phyloP scores from a whole-genome alignment of 2,797 vertebrate species.

The Saxicola maurus region DNA sequence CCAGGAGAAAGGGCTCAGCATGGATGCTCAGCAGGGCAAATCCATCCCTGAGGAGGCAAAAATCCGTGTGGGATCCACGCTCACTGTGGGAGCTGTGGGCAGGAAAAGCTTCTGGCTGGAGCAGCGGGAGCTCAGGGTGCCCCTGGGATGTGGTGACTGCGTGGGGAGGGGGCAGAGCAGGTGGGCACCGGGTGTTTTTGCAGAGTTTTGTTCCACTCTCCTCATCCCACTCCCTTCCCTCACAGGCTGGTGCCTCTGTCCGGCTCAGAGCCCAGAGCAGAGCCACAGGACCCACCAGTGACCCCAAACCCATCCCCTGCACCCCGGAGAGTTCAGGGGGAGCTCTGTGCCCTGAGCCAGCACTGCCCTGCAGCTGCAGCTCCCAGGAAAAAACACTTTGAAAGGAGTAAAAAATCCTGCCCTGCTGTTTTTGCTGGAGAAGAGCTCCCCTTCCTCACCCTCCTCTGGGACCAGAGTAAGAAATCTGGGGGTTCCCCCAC shows the following conservation, averaged over 20 bases:
- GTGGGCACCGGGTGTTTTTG: fast-evolving
- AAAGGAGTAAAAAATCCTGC: fast-evolving
- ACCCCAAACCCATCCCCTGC: fast-evolving
- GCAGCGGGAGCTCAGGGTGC: background rate
- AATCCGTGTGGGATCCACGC: fast-evolving
- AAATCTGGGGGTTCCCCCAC: background rate
- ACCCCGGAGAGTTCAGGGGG: fast-evolving
- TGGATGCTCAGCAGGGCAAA: fast-evolving
- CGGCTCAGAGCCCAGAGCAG: fast-evolving
- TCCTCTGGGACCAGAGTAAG: background rate
- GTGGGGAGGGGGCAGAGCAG: background rate
- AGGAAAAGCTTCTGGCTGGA: too few species aligned
- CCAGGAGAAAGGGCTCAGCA: background rate
- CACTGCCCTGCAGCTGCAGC: background rate
- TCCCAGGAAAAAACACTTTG: background rate
- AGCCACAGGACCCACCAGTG: background rate
- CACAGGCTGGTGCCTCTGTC: fast-evolving
- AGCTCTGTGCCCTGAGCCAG: fast-evolving
- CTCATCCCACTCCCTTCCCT: background rate
- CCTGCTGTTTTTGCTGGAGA: fast-evolving
- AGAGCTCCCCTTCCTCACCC: background rate
- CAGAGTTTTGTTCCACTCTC: background rate
- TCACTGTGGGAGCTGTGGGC: fast-evolving
- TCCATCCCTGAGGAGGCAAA: background rate
- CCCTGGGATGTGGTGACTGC: fast-evolving